Evolutionary conservation across 1,140 invertebrate species (phyloP), one percentile per base, ranked within the genome.

Genomic region (Oppia nitens): DNA sequence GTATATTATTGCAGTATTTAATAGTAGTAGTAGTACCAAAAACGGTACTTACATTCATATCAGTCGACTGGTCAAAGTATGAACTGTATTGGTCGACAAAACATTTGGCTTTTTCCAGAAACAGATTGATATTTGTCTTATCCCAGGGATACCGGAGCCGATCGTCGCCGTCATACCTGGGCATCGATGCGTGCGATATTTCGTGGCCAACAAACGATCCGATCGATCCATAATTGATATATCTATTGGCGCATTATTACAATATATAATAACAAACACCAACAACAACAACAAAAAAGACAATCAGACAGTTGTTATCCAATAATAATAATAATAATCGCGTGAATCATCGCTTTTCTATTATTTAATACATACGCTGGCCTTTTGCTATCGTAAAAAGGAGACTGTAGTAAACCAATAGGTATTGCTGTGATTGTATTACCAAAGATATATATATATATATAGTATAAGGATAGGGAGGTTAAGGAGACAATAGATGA

Each of bases 301-400:
- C n/a, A n/a, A n/a, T n/a, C n/a, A n/a, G n/a, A n/a, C n/a, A n/a
- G n/a, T n/a, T n/a, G n/a, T n/a, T n/a, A n/a, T n/a, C n/a, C n/a
- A n/a, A n/a, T n/a, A n/a, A n/a, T n/a, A n/a, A n/a, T n/a, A 17
- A 48, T 47, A 21, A 23, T 56, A 3, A 56, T 25, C 9, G 20
- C 4, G 4, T 54, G 26, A 54, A n/a, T 21, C 6, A 17, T 9
- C 6, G 20, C 26, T 17, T 11, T 47, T n/a, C 6, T 9, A 28
- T 17, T n/a, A 54, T 28, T 54, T 28, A 27, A 21, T 23, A 50
- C 55, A 48, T 48, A 57, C 47, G n/a, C 27, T 2, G 89, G 89
- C 21, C 85, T 78, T 55, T 86, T 79, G 26, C 81, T 80, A 49
- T 78, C 81, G 70, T 88, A 93, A 73, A 91, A 93, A 23, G 82